Base-by-base conservation (phyloP, 2,113 vertebrate genomes). In the Typhlomys cinereus region DNA sequence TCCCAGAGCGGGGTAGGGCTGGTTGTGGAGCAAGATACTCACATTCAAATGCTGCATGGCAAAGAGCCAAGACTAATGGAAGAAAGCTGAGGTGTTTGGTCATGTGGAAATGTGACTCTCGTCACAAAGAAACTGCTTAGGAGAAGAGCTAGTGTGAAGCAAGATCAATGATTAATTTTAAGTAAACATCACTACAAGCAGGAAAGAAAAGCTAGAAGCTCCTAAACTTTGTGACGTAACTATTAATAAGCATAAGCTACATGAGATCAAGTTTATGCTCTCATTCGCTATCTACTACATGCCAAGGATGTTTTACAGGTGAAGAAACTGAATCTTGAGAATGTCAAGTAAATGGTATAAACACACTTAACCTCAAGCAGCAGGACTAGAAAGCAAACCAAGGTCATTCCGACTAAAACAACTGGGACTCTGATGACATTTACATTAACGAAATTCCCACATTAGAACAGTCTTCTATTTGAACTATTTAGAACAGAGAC, bases 131-230 rank as follows among this genome's bases (percentile, higher is more conserved):
- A 91, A 82, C 18, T 50, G 46, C 54, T 21, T 44, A 59, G 52
- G 36, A 83, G 74, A 79, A 78, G 29, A 90, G 12, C 12, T 36
- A 21, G 17, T 52, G 50, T 71, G 59, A 92, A 87, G 81, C 64
- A 92, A 73, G 10, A 75, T 36, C 12, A 39, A 62, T 46, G 48
- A 36, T 85, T 85, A 93, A 90, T 18, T 70, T 86, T 59, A 76
- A 90, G 69, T 44, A 67, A 90, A 64, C 14, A 62, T 80, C 25
- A n/a, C n/a, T n/a, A n/a, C n/a, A n/a, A n/a, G n/a, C n/a, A n/a
- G 8, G 36, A n/a, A 64, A 61, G 34, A 73, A 85, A 87, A 84
- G 7, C 12, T 25, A 74, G 81, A 84, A 54, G 18, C 0, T 15
- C 3, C 12, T 73, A 23, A 46, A 31, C 8, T 93, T 76, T 54